Base-by-base conservation (phyloP, 2,888 invertebrate species). In the Ethmia dodecea region DNA sequence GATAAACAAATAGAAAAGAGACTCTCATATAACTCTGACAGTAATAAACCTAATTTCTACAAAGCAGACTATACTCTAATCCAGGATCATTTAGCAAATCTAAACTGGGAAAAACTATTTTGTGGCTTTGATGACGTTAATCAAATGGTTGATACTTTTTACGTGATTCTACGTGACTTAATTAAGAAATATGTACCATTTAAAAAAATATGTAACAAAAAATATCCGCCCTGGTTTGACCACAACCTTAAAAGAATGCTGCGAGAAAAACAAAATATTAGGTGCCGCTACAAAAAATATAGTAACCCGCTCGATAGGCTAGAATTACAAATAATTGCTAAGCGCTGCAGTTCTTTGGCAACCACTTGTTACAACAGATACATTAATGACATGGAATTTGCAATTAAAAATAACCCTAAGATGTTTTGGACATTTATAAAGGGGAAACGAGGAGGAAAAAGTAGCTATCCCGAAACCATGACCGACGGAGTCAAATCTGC, bases 401-500 rank as follows among this genome's bases (percentile, higher is more conserved):
- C 10, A 3, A 27, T 27, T 3, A 27, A 3, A 3, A 11, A 12
- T 5, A 27, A 27, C n/a, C 12, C 27, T 5, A 35, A 33, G 20
- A 13, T 3, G 4, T 33, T 33, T 13, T 33, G 33, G 33, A 10
- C 33, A 4, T 28, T 16, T 13, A 20, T 28, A 6, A 33, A 33
- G 13, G n/a, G 13, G 11, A 33, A 28, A 28, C 27, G 28, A 5
- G 33, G 33, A 11, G 33, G 33, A 5, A 10, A 13, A 1, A 33
- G 33, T 22, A 13, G 9, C 1, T 33, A 33, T 11, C 33, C 33
- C 3, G 8, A 11, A 9, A n/a, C 13, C 5, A 12, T 33, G 20
- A 33, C 28, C 2, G 22, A 33, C 11, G 33, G 33, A 9, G 3
- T 6, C 4, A 28, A 3, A 1, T 10, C 16, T 13, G n/a, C 33